These are phyloP conservation scores for Dendrocopos noguchii DNA, from an alignment of 2,113 vertebrate genomes.

Conservation along the genomic window DNA sequence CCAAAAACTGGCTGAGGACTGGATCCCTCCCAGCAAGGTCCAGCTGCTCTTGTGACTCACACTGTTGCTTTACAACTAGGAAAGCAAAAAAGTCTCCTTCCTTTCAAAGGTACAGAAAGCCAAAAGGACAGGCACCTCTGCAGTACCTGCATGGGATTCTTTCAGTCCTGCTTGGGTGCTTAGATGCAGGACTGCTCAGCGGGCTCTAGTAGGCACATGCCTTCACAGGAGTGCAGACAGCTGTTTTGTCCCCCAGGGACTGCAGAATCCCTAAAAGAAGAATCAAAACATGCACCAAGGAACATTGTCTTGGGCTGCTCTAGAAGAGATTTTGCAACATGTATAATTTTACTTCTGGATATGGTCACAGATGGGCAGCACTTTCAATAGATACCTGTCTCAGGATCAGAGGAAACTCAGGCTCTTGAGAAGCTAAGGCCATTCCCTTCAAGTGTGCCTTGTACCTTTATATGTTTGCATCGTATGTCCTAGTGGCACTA, in stretches of 20 bases:
- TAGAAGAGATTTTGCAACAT: background rate
- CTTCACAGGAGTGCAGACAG: background rate
- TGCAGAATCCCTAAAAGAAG: background rate
- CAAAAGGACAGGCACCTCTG: fast-evolving
- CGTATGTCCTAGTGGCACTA: fast-evolving
- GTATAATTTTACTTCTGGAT: background rate
- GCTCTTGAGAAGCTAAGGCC: background rate
- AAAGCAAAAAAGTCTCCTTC: fast-evolving
- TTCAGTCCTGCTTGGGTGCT: background rate
- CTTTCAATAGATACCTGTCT: background rate
- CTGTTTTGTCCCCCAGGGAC: too few species aligned
- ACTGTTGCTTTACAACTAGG: background rate
- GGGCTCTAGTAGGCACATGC: background rate
- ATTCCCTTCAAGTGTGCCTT: background rate
- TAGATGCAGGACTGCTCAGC: background rate
- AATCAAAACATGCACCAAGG: background rate
- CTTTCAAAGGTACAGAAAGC: background rate
- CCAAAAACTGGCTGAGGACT: background rate
- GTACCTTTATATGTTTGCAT: background rate
- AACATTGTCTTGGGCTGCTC: background rate
- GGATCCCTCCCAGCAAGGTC: background rate
- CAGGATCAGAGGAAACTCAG: background rate
- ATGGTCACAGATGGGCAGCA: background rate
- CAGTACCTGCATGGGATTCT: fast-evolving
- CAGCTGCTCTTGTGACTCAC: slow-evolving; percentile 34